These are phyloP conservation scores for Solenodon paradoxus DNA, from an alignment of 2,113 vertebrate genomes.

Conservation along the genomic window DNA sequence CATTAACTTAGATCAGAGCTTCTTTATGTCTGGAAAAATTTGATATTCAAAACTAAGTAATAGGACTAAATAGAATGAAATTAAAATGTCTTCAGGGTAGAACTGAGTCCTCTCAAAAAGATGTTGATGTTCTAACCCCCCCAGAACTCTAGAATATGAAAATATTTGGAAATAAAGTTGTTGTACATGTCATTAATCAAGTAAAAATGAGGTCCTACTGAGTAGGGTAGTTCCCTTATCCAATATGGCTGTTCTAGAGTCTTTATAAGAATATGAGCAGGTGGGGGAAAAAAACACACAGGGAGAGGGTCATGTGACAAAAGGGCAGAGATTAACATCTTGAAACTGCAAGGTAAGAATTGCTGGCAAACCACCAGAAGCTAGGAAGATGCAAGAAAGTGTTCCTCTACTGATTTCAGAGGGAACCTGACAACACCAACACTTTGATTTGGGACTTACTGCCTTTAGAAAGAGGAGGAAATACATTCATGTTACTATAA, in stretches of 20 bases:
- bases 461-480: background rate
- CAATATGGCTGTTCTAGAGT: background rate
- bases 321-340: background rate
- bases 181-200: background rate
- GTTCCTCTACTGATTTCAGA: background rate
- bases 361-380: background rate
- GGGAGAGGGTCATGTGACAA: background rate
- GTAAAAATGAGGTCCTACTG: background rate
- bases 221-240: background rate
- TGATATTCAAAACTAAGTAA: background rate
- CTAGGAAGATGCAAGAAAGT: background rate
- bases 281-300: background rate
- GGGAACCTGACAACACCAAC: accelerated
- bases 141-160: background rate
- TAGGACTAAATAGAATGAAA: background rate
- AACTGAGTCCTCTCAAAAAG: background rate
- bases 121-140: background rate
- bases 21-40: background rate
- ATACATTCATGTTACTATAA: background rate
- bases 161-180: background rate
- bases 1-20: background rate
- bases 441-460: background rate
- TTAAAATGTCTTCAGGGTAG: background rate
- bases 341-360: background rate
- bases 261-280: background rate